phyloP scores from a whole-genome alignment of 2,113 vertebrate genomes.

The Heterocephalus glaber region DNA sequence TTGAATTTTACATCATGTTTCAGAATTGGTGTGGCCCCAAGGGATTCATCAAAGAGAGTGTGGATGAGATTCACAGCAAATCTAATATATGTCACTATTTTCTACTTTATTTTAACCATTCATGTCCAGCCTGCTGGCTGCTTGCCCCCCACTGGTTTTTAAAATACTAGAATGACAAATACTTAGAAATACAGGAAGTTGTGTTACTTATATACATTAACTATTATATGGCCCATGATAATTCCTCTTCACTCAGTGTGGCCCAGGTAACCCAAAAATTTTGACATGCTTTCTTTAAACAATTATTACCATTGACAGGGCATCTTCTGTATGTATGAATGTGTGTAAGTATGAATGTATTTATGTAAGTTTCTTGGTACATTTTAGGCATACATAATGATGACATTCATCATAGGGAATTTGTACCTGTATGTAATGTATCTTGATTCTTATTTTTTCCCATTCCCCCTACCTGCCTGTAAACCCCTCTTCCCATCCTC shows the following conservation, averaged over 20 bases:
- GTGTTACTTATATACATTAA: too few relatives aligned
- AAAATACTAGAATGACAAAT: neutral
- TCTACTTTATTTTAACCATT: neutral
- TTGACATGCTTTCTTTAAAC: neutral
- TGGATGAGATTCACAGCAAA: neutral
- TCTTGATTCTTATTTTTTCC: too few relatives aligned
- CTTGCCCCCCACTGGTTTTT: too few relatives aligned
- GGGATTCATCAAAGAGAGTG: neutral
- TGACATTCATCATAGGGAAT: too few relatives aligned
- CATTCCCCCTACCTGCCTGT: too few relatives aligned
- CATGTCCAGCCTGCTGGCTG: too few relatives aligned
- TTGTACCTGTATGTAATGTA: too few relatives aligned
- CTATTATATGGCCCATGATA: neutral
- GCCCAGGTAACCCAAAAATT: neutral
- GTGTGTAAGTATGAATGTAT: too few relatives aligned
- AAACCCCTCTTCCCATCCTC: too few relatives aligned
- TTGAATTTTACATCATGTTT: constrained; percentile 34
- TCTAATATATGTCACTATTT: constrained; percentile 24
- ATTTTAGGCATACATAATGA: too few relatives aligned
- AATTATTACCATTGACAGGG: neutral
- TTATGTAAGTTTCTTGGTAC: too few relatives aligned
- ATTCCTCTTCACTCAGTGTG: neutral
- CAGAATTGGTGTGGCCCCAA: neutral
- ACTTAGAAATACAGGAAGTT: neutral
- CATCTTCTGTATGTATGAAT: neutral